Evolutionary conservation across 2,113 vertebrate species (phyloP).

Genomic region (Pedetes capensis): DNA sequence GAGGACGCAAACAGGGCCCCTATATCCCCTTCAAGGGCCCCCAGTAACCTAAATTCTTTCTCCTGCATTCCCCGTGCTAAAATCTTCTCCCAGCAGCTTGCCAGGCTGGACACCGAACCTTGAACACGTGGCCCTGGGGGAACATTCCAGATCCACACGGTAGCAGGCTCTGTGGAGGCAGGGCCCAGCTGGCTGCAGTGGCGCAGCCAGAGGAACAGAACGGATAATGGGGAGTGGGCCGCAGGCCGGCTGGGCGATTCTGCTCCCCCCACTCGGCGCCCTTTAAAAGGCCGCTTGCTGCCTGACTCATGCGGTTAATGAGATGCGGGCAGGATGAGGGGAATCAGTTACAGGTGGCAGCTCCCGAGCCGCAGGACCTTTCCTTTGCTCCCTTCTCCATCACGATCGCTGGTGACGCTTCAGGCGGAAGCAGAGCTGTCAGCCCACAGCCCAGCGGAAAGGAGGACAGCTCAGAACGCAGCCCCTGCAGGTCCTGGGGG

Average conservation of each 20-base stretch:
- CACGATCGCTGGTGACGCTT: neutral
- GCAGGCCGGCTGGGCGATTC: neutral
- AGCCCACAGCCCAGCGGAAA: neutral
- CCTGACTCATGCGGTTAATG: slow-evolving; percentile 9
- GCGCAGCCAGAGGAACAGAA: neutral
- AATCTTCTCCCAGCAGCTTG: neutral
- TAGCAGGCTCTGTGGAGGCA: no score
- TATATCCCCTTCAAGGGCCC: neutral
- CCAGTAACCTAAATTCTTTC: no score
- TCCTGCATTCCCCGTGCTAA: no score
- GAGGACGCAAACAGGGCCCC: no score
- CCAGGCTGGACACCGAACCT: neutral
- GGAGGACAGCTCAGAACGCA: neutral
- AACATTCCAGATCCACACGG: neutral
- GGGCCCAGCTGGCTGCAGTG: neutral
- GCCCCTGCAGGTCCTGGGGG: neutral
- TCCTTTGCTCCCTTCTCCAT: neutral
- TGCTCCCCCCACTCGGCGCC: neutral
- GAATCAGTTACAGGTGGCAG: slow-evolving; percentile 5
- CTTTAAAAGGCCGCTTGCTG: neutral
- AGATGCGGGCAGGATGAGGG: neutral
- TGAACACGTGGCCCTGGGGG: neutral
- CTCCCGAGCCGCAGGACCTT: neutral
- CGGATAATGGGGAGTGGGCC: no score
- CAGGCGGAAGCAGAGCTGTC: neutral